phyloP scores from a whole-genome alignment of 2,113 vertebrate species.

The Hucho hucho region DNA sequence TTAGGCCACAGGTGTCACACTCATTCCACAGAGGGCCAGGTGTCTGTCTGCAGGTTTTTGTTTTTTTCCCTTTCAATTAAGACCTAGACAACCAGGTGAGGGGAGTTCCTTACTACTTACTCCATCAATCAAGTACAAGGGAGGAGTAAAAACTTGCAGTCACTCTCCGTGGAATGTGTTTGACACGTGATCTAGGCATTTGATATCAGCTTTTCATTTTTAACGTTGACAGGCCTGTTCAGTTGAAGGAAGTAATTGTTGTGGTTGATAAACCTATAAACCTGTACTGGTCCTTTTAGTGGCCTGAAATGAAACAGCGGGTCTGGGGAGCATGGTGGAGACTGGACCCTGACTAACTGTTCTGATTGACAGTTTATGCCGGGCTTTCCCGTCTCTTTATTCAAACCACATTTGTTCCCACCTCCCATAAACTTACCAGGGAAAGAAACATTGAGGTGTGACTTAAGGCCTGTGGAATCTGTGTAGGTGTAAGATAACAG shows the following conservation, averaged over 20 bases:
- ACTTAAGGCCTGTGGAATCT: neutral
- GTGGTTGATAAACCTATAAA: neutral
- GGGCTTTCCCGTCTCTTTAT: neutral
- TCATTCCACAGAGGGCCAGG: no score
- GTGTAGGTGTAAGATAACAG: no score
- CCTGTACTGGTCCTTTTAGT: neutral
- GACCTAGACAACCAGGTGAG: no score
- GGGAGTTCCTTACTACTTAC: no score
- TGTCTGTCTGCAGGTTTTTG: no score
- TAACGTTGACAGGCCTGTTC: neutral
- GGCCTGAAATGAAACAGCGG: neutral
- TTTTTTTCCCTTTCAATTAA: no score
- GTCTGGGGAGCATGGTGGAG: neutral
- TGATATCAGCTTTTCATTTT: neutral
- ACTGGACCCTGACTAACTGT: neutral
- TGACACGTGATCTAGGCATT: no score
- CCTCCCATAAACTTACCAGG: neutral
- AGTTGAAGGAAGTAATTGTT: neutral
- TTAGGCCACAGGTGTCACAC: no score
- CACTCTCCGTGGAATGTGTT: no score
- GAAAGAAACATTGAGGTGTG: neutral
- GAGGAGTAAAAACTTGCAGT: no score
- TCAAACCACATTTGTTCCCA: neutral
- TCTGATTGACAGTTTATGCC: neutral
- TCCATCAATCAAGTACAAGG: no score